Percentiles rank a stretch among this genome's conserved stretches.
phyloP scores from a whole-genome alignment of 2,888 invertebrate species.

The Hydraecia micacea region DNA sequence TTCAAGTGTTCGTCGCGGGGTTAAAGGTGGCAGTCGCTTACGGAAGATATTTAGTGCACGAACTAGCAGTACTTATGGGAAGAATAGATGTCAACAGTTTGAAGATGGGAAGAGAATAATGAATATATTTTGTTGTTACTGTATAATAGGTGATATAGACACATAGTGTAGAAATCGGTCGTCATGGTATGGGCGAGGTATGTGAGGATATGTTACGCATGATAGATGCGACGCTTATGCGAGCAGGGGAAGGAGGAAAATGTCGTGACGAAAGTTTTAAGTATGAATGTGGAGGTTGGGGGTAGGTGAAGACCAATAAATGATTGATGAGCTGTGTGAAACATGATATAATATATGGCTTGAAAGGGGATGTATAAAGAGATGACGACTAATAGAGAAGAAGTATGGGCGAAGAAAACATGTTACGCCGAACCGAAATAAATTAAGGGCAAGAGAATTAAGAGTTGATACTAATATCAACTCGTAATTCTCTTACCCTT shows the following conservation, averaged over 20 bases:
- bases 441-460: neutral
- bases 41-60: neutral
- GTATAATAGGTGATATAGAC: neutral
- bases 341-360: neutral
- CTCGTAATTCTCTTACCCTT: no score
- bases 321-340: neutral
- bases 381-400: neutral
- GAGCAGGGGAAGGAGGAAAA: neutral
- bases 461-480: no score
- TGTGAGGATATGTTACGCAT: no score
- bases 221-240: neutral
- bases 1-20: slow-evolving; percentile 53
- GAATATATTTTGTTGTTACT: neutral
- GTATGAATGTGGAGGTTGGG: neutral
- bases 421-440: neutral
- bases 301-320: neutral
- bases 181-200: neutral
- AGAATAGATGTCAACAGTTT: neutral
- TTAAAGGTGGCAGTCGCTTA: slow-evolving; percentile 45
- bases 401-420: neutral
- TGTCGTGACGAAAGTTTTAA: neutral
- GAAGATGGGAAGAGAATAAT: no score
- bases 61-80: no score
- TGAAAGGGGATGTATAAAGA: neutral
- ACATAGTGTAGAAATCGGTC: no score